Percentiles rank a stretch among this genome's conserved stretches.
Evolutionary conservation across 2,797 vertebrate genomes (phyloP).

Genomic region (Hemibagrus guttatus): DNA sequence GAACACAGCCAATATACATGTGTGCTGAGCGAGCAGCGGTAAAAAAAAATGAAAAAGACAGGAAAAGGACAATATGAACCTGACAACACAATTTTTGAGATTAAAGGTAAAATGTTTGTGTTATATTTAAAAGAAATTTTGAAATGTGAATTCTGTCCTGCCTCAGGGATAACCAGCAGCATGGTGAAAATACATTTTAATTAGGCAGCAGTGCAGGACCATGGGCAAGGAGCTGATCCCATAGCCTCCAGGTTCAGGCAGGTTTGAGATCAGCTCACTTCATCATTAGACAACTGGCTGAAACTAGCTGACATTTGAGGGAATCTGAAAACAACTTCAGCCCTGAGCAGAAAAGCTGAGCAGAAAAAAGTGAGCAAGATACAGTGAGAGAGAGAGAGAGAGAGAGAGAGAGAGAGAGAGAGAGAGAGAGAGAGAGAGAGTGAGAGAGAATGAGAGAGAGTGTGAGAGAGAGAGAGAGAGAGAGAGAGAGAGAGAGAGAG

Average conservation of each 20-base stretch:
- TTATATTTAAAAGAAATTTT: slow-evolving; percentile 72
- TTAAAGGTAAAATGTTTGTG: slow-evolving; percentile 20
- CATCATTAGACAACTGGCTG: slow-evolving; percentile 77
- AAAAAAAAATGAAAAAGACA: neutral
- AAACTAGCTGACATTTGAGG: slow-evolving; percentile 39
- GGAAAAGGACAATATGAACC: slow-evolving; percentile 47
- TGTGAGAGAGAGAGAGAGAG: neutral
- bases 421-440: neutral
- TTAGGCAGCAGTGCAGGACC: slow-evolving; percentile 64
- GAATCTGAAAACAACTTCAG: slow-evolving; percentile 30
- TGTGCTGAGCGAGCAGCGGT: slow-evolving; percentile 66
- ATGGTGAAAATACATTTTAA: slow-evolving; percentile 82
- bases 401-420: neutral
- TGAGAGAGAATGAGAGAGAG: neutral
- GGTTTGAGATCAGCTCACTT: slow-evolving; percentile 78
- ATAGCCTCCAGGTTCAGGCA: slow-evolving; percentile 71
- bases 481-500: neutral
- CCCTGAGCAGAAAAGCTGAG: slow-evolving; percentile 14
- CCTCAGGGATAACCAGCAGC: slow-evolving; percentile 75
- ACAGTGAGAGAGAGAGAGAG: neutral
- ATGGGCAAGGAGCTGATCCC: slow-evolving; percentile 68
- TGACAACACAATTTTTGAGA: slow-evolving; percentile 75
- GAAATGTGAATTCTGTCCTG: slow-evolving; percentile 71
- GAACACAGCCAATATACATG: slow-evolving; percentile 31
- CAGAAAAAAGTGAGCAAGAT: neutral